These are phyloP conservation scores for Pseudomyrmex dendroicus DNA, from an alignment of 1,140 invertebrate genomes.

Conservation along the genomic window DNA sequence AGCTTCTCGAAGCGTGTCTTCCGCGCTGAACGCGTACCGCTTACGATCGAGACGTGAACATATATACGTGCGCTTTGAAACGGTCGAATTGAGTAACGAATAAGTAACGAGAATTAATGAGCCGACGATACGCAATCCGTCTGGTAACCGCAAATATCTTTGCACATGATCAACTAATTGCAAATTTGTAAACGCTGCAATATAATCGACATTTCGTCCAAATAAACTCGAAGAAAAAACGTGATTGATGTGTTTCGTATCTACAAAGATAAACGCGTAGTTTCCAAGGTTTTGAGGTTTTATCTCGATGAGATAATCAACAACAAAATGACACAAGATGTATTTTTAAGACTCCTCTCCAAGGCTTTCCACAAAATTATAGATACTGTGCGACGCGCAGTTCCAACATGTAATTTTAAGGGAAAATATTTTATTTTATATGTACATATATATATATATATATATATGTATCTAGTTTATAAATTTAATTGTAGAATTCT, in stretches of 20 bases:
- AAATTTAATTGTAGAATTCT: too few relatives aligned
- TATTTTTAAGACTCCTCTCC: not conserved
- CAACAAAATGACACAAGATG: not conserved
- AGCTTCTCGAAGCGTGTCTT: constrained; percentile 1
- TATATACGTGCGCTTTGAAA: not conserved
- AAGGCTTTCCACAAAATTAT: not conserved
- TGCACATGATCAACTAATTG: not conserved
- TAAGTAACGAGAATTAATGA: constrained; percentile 45
- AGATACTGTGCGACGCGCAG: not conserved
- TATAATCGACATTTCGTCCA: not conserved
- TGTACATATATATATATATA: too few relatives aligned
- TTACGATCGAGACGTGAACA: constrained; percentile 26
- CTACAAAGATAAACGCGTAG: too few relatives aligned
- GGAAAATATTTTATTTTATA: too few relatives aligned
- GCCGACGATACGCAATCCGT: not conserved
- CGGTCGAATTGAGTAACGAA: constrained; percentile 9
- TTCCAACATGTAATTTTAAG: not conserved
- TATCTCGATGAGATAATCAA: constrained; percentile 36
- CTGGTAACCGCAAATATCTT: not conserved
- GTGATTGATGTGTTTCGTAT: too few relatives aligned
- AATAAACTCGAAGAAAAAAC: not conserved
- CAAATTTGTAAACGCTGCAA: not conserved
- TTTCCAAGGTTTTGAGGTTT: not conserved
- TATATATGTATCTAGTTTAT: too few relatives aligned
- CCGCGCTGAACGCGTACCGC: not conserved